These are phyloP conservation scores for Megalonaias nervosa DNA, from an alignment of 1,140 invertebrate genomes.

Conservation along the genomic window DNA sequence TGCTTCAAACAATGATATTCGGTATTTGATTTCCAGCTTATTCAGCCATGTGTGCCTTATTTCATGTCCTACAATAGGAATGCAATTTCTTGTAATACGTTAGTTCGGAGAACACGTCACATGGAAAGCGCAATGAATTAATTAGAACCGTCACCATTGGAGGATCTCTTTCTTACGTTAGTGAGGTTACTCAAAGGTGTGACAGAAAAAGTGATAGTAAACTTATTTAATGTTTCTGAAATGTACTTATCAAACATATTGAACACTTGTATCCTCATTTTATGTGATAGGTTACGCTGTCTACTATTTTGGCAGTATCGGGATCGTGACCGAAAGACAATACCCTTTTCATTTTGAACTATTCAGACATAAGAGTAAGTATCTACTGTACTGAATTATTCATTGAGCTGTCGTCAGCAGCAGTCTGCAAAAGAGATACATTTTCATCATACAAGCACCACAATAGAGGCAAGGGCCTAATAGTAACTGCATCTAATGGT, in stretches of 20 bases:
- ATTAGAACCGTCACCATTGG: too few relatives aligned
- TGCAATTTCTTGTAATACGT: constrained; percentile 19
- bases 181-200: too few relatives aligned
- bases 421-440: constrained; percentile 19
- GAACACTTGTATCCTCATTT: too few relatives aligned
- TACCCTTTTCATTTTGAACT: not conserved
- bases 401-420: constrained; percentile 14
- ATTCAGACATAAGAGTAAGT: constrained; percentile 14
- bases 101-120: constrained; percentile 7
- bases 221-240: too few relatives aligned
- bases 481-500: constrained; percentile 11
- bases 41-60: constrained; percentile 9
- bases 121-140: constrained; percentile 5
- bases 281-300: too few relatives aligned
- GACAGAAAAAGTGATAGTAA: too few relatives aligned
- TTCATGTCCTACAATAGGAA: constrained; percentile 7
- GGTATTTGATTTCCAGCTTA: constrained; percentile 3
- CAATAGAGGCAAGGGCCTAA: constrained; percentile 15
- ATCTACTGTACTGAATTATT: constrained; percentile 23
- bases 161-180: too few relatives aligned
- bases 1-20: constrained; percentile 1
- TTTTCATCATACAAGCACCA: constrained; percentile 25
- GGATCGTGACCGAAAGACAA: not conserved
- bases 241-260: too few relatives aligned
- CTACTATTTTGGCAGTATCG: not conserved